Evolutionary conservation across 2,797 vertebrate species (phyloP), one percentile per base, ranked within the genome.

Genomic region (Pseudochirops cupreus): DNA sequence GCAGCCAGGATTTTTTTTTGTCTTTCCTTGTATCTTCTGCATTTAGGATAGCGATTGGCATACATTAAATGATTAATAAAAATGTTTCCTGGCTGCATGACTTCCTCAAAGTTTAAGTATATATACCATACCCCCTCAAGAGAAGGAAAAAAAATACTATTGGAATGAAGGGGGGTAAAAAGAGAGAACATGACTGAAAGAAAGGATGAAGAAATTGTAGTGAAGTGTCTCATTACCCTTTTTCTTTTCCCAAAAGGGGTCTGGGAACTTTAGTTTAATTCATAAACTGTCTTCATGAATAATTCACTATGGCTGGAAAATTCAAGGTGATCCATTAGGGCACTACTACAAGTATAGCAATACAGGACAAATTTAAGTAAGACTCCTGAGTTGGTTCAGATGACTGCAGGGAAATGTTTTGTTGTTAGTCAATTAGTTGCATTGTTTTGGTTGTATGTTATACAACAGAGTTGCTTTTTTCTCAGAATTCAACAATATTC

Each of bases 221-320:
- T 93, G 95, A 97, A 95, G 28, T 33, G 95, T 94, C 94, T 97
- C 62, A 94, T 98, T 97, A 95, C 92, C 95, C 95, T 74, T 96
- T 96, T 97, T 67, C 7, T 24, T n/a, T 31, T 1, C n/a, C 67
- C 56, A 92, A 94, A 56, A 96, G 95, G 89, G 4, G 57, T 95
- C 26, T 82, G 67, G 95, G 55, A 92, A 91, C 82, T 91, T 92
- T 97, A 95, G 97, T 97, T 98, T 91, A 96, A 97, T 90, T 94
- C 74, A 95, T 97, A 96, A 95, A 91, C 33, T 91, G 29, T 96
- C 94, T 93, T 31, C 92, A 54, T 94, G 96, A 97, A 94, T 97
- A 96, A 97, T 97, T 97, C 96, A 74, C 55, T 94, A 56, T 96
- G 96, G 90, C 94, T 97, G 91, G 90, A 97, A 97, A 97, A 97